Conservation (phyloP, 2,888 invertebrate genomes). For the Saturnia pavonia region DNA sequence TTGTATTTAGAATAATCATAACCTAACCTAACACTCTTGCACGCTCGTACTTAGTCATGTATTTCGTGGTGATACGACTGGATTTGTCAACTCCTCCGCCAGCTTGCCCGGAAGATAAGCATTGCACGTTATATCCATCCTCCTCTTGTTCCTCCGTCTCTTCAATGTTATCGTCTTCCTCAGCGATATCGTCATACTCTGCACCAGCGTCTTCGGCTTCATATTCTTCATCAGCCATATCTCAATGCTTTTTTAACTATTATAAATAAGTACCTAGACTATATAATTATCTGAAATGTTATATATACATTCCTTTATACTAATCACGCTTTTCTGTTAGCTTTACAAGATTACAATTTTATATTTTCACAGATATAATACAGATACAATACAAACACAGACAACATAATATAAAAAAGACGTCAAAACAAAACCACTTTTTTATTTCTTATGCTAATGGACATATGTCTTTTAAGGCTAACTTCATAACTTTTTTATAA, state of each 20-base stretch:
- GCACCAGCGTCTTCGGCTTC: slow-evolving; percentile 91
- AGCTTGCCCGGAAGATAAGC: slow-evolving; percentile 89
- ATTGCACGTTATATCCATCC: slow-evolving; percentile 92
- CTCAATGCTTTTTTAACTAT: background rate
- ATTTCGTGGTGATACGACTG: slow-evolving; percentile 97
- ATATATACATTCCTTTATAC: background rate
- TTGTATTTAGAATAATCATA: slow-evolving; percentile 22
- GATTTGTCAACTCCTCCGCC: slow-evolving; percentile 91
- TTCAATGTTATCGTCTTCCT: slow-evolving; percentile 94
- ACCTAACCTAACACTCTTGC: slow-evolving; percentile 70
- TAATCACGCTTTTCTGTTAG: background rate
- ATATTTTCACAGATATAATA: too few species aligned
- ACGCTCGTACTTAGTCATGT: slow-evolving; percentile 95
- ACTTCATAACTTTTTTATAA: too few species aligned
- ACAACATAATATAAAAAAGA: too few species aligned
- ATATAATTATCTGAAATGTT: background rate
- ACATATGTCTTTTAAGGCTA: too few species aligned
- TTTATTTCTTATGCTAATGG: too few species aligned
- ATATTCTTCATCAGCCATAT: slow-evolving; percentile 93
- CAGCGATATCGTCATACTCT: slow-evolving; percentile 92
- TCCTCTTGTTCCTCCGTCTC: slow-evolving; percentile 93
- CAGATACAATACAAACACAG: too few species aligned
- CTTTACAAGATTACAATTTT: too few species aligned
- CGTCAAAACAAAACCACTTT: too few species aligned
- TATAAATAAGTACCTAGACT: background rate